These are phyloP conservation scores for Aleiodes alternator DNA, from an alignment of 2,888 invertebrate species.

Conservation along the genomic window DNA sequence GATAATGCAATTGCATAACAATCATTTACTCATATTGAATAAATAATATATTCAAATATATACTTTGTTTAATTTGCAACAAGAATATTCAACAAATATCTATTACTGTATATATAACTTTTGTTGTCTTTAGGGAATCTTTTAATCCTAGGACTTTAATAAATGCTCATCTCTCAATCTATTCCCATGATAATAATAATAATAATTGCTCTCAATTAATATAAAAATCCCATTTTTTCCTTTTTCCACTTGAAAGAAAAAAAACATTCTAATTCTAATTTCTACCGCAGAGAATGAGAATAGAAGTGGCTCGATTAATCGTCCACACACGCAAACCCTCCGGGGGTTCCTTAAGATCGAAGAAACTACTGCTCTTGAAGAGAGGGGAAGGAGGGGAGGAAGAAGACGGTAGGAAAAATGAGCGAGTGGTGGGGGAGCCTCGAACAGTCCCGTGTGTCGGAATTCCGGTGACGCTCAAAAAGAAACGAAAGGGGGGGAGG, in stretches of 20 bases:
- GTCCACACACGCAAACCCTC: slow-evolving; percentile 58
- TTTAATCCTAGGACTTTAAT: too few relatives aligned
- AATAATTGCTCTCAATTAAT: background rate
- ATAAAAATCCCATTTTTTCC: background rate
- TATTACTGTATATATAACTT: too few relatives aligned
- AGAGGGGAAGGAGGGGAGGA: background rate
- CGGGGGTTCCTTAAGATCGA: slow-evolving; percentile 59
- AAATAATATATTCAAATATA: too few relatives aligned
- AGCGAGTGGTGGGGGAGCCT: slow-evolving; percentile 54
- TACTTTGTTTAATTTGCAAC: too few relatives aligned
- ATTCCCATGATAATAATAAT: too few relatives aligned
- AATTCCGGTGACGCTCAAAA: slow-evolving; percentile 60
- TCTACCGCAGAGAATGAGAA: slow-evolving; percentile 3
- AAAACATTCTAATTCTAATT: background rate
- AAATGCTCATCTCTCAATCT: too few relatives aligned
- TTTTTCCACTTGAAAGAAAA: background rate
- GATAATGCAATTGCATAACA: too few relatives aligned
- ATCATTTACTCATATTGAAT: too few relatives aligned
- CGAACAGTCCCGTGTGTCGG: slow-evolving; percentile 61
- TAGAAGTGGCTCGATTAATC: slow-evolving; percentile 58
- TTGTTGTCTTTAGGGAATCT: too few relatives aligned
- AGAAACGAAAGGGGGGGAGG: slow-evolving; percentile 66
- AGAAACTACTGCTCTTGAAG: background rate
- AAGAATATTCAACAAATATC: too few relatives aligned
- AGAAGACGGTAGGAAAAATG: slow-evolving; percentile 21